A percentile compares a stretch with the other conserved stretches of the same genome.
phyloP scores from a whole-genome alignment of 2,888 invertebrate genomes.

The Microdon myrmicae region DNA sequence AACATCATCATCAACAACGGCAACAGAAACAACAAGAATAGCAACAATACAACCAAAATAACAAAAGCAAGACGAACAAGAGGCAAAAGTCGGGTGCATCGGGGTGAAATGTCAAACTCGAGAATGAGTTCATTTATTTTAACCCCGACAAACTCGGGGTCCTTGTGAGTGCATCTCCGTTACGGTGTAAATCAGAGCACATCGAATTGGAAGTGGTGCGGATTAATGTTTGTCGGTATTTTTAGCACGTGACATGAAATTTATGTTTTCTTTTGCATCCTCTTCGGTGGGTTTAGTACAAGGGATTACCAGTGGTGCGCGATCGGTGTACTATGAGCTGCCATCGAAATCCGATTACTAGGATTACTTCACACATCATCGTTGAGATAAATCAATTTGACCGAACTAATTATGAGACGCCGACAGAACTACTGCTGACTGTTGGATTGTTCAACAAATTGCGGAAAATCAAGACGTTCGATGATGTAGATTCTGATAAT shows the following conservation, averaged over 20 bases:
- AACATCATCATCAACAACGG: too few relatives aligned
- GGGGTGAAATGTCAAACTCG: slow-evolving; percentile 44
- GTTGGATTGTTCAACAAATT: slow-evolving; percentile 25
- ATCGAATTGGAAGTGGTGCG: slow-evolving; percentile 50
- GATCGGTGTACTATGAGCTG: slow-evolving; percentile 2
- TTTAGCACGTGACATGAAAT: slow-evolving; percentile 46
- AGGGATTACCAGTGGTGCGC: slow-evolving; percentile 4
- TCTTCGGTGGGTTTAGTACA: slow-evolving; percentile 8
- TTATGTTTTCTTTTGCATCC: slow-evolving; percentile 41
- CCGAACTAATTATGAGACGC: slow-evolving; percentile 36
- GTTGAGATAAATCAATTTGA: slow-evolving; percentile 48
- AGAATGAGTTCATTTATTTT: slow-evolving; percentile 48
- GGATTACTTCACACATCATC: slow-evolving; percentile 51
- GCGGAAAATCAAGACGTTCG: slow-evolving; percentile 24
- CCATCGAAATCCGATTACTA: slow-evolving; percentile 47
- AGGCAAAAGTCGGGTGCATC: slow-evolving; percentile 27
- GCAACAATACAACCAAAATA: too few relatives aligned
- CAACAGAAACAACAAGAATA: too few relatives aligned
- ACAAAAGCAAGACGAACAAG: too few relatives aligned
- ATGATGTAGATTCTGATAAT: slow-evolving; percentile 31
- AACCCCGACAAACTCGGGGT: slow-evolving; percentile 38
- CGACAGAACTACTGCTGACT: background rate
- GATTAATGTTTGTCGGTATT: slow-evolving; percentile 50
- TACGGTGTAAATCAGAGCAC: slow-evolving; percentile 39
- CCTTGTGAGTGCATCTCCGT: slow-evolving; percentile 8